Conservation (phyloP, 2,113 vertebrate species). For the Peromyscus californicus region DNA sequence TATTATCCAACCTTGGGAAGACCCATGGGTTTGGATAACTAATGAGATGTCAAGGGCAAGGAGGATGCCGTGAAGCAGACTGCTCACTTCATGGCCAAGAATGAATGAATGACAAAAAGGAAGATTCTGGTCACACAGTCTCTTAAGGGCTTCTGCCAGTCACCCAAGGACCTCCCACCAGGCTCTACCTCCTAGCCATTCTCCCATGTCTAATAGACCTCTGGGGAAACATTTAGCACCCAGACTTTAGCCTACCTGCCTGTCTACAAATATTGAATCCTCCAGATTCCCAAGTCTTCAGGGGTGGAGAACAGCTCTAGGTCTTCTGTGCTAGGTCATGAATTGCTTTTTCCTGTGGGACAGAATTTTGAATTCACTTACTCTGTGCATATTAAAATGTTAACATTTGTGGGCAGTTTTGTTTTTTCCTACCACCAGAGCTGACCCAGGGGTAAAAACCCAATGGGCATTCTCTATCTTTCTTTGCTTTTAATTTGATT, state of each 20-base stretch:
- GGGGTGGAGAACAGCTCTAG: not conserved
- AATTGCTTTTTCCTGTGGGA: not conserved
- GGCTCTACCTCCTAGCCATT: not conserved
- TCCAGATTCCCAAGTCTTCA: constrained; percentile 6
- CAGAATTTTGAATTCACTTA: constrained; percentile 66
- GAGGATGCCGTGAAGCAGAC: not conserved
- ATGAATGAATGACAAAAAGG: not conserved
- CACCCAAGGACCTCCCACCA: fast-evolving
- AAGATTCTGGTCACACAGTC: not conserved
- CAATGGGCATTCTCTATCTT: constrained; percentile 42
- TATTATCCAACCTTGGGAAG: not conserved
- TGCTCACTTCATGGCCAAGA: not conserved
- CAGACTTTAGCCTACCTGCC: not conserved
- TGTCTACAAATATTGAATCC: not conserved
- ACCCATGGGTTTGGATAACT: not conserved
- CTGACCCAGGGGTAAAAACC: not conserved
- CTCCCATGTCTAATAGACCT: not conserved
- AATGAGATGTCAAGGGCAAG: not conserved
- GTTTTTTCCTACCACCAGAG: not conserved
- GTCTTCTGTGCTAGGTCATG: not conserved
- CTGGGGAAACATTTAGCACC: not conserved
- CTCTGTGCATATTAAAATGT: constrained; percentile 55
- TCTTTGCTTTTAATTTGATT: constrained; percentile 22
- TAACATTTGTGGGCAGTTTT: constrained; percentile 15
- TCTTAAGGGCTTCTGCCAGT: not conserved